A percentile compares a stretch with the other conserved stretches of the same genome.
These are phyloP conservation scores for Perca schrenkii DNA, from an alignment of 2,113 vertebrate species.

Conservation along the genomic window DNA sequence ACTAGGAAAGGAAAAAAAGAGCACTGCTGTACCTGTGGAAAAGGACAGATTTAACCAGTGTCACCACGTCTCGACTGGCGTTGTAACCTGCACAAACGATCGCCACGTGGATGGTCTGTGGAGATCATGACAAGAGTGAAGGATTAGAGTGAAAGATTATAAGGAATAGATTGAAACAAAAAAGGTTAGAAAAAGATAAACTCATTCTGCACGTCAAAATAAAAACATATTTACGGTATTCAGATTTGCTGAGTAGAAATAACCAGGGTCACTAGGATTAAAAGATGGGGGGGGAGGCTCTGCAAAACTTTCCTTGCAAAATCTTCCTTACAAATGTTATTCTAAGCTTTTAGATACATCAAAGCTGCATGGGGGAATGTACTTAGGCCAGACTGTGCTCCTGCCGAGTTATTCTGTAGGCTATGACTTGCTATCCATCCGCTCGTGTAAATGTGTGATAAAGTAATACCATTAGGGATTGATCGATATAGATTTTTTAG, in stretches of 20 bases:
- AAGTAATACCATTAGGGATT: no score
- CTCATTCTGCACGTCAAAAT: not conserved
- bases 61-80: conserved; percentile 97
- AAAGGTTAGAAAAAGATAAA: not conserved
- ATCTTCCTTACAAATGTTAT: no score
- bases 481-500: no score
- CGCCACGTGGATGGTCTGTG: conserved; percentile 97
- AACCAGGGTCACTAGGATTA: no score
- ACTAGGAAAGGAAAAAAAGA: not conserved
- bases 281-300: no score
- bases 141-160: not conserved
- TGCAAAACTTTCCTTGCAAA: no score
- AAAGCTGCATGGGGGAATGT: no score
- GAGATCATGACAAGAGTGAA: conserved; percentile 52
- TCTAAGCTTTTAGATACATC: no score
- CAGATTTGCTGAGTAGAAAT: not conserved
- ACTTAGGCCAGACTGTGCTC: no score
- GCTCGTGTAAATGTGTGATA: no score
- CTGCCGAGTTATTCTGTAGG: no score
- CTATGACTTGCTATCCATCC: no score
- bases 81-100: conserved; percentile 99
- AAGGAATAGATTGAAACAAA: not conserved
- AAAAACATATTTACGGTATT: not conserved
- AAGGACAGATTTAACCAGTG: conserved; percentile 96
- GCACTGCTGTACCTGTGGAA: conserved; percentile 92